Evolutionary conservation across 2,888 invertebrate genomes (phyloP).

Genomic region (Taphrorychus bicolor): DNA sequence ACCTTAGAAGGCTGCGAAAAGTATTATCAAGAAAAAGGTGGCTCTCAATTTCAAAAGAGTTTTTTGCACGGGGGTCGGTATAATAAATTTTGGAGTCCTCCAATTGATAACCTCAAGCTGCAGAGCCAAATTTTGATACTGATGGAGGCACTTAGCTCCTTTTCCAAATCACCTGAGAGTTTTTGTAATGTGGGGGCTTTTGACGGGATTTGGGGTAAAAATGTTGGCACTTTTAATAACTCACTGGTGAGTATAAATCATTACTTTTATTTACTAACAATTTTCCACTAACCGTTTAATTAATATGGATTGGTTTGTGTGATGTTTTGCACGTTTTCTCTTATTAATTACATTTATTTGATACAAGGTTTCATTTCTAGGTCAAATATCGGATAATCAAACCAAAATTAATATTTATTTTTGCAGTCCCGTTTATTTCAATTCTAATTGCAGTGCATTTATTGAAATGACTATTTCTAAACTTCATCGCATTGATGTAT

Average conservation of each 20-base stretch:
- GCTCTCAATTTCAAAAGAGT: constrained; percentile 44
- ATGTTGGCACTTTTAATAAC: constrained; percentile 12
- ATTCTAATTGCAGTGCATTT: too few species aligned
- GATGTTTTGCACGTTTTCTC: neutral
- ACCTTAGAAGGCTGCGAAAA: constrained; percentile 58
- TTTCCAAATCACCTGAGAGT: too few species aligned
- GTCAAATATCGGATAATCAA: neutral
- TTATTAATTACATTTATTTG: neutral
- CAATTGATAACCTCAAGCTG: neutral
- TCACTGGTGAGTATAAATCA: neutral
- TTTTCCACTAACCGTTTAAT: neutral
- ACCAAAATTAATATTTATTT: too few species aligned
- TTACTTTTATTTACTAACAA: neutral
- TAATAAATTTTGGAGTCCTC: neutral
- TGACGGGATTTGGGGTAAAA: constrained; percentile 33
- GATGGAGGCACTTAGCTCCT: neutral
- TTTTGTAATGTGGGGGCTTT: constrained; percentile 14
- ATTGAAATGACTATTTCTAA: too few species aligned
- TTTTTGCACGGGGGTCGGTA: constrained; percentile 45
- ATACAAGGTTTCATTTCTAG: neutral
- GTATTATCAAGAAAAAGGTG: constrained; percentile 50
- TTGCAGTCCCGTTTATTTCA: too few species aligned
- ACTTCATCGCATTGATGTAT: too few species aligned
- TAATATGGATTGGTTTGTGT: neutral
- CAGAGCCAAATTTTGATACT: neutral